These are phyloP conservation scores for Euwallacea fornicatus DNA, from an alignment of 1,140 invertebrate species.

Conservation along the genomic window DNA sequence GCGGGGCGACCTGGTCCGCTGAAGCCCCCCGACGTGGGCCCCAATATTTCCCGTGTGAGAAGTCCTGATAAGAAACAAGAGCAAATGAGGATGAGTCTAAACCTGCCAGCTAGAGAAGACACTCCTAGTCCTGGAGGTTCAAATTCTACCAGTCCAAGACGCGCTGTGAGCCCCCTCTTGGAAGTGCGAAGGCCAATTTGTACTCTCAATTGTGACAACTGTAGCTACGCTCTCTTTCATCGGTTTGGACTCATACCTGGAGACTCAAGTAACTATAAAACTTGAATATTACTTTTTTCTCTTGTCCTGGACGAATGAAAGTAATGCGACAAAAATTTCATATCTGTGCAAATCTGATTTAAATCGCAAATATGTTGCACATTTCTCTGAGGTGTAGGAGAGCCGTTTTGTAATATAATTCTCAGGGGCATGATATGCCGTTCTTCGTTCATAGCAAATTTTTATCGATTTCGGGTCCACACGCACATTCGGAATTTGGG, in stretches of 20 bases:
- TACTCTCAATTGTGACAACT: conserved; percentile 71
- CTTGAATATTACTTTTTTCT: not conserved
- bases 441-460: no score
- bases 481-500: no score
- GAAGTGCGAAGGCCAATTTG: conserved; percentile 70
- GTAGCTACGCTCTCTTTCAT: conserved; percentile 51
- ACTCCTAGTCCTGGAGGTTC: conserved; percentile 20
- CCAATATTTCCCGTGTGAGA: not conserved
- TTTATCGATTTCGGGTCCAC: no score
- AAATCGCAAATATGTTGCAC: no score
- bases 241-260: conserved; percentile 22
- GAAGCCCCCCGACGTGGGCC: conserved; percentile 1
- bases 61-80: conserved; percentile 8
- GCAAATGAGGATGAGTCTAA: conserved; percentile 16
- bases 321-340: no score
- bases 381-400: no score
- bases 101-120: conserved; percentile 10
- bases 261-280: conserved; percentile 33
- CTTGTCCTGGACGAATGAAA: no score
- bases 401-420: no score
- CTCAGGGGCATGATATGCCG: no score
- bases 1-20: conserved; percentile 3
- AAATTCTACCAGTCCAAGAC: conserved; percentile 59
- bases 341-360: no score
- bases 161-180: conserved; percentile 67